phyloP scores from a whole-genome alignment of 2,888 invertebrate species.

The Drosophila peninsularis region DNA sequence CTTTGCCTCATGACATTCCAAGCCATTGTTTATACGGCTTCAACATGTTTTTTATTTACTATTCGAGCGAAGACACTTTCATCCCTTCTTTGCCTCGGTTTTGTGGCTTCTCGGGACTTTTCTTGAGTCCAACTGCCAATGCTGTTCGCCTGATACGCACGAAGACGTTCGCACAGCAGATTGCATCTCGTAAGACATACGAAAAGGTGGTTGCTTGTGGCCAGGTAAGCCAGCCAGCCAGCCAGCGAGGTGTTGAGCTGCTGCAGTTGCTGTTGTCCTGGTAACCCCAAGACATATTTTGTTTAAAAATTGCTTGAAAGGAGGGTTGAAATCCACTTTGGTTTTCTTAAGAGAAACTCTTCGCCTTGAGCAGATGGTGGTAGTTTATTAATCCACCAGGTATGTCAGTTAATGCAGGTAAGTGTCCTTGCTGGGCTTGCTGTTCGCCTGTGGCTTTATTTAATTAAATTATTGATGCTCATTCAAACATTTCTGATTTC shows the following conservation, averaged over 20 bases:
- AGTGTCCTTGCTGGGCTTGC: conserved; percentile 20
- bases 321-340: conserved; percentile 12
- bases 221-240: neutral
- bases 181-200: neutral
- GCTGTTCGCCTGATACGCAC: conserved; percentile 19
- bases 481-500: conserved; percentile 18
- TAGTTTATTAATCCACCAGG: conserved; percentile 14
- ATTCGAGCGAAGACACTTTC: conserved; percentile 30
- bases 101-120: neutral
- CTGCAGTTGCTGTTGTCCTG: conserved; percentile 50
- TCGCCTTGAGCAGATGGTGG: neutral
- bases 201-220: neutral
- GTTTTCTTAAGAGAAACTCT: neutral
- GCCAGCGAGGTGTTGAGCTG: no score
- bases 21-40: conserved; percentile 4
- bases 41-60: neutral
- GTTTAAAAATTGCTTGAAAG: conserved; percentile 6
- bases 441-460: conserved; percentile 59
- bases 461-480: conserved; percentile 36
- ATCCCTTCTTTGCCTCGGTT: conserved; percentile 39
- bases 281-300: conserved; percentile 49
- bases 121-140: neutral
- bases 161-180: conserved; percentile 20
- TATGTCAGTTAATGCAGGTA: conserved; percentile 5
- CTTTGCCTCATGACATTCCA: neutral